Conservation (phyloP, 2,113 vertebrate genomes). For the Tyto alba region DNA sequence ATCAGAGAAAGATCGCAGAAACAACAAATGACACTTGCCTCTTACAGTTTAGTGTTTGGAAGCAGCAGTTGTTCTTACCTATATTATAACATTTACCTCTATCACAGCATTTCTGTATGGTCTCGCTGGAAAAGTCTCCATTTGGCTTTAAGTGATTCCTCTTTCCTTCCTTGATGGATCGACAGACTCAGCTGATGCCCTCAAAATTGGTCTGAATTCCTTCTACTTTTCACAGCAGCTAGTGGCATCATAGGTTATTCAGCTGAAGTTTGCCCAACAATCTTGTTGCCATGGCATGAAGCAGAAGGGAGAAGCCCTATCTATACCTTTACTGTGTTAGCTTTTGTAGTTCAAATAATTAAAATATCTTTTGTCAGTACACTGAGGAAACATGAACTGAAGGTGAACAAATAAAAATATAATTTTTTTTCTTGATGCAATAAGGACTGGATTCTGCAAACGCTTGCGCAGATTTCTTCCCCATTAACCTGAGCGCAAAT, state of each 20-base stretch:
- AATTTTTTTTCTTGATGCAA: rapidly evolving
- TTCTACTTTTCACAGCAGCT: neutral
- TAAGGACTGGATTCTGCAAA: neutral
- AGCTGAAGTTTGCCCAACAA: neutral
- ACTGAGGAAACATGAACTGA: neutral
- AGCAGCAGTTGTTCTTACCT: neutral
- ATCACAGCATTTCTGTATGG: neutral
- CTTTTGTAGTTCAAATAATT: neutral
- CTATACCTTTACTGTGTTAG: neutral
- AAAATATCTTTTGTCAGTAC: neutral
- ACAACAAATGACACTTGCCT: neutral
- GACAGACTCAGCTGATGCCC: neutral
- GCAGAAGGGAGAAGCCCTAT: neutral
- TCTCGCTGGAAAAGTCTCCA: neutral
- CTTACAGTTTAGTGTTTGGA: neutral
- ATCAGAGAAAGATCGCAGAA: neutral
- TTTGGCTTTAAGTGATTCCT: neutral
- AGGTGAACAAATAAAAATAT: neutral
- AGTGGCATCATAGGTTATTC: neutral
- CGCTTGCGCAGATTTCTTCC: neutral
- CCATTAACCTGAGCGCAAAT: neutral
- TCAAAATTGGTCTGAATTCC: neutral
- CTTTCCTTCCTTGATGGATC: neutral
- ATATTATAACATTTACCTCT: neutral
- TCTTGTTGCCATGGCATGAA: neutral